A percentile compares a stretch with the other conserved stretches of the same genome.
Conservation (phyloP, 2,888 invertebrate genomes). For the Thumatha senex region DNA sequence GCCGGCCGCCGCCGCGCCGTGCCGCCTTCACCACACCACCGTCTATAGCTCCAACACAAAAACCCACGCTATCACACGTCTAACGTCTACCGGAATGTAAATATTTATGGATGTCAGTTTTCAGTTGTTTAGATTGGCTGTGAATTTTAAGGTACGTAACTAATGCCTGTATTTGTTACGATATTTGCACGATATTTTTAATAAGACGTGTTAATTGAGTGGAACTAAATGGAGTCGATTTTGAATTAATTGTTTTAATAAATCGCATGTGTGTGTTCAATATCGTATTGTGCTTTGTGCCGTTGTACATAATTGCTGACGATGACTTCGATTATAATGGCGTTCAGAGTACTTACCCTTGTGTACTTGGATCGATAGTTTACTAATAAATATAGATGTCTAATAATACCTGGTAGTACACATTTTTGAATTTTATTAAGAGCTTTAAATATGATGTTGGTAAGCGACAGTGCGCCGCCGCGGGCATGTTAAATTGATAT, state of each 20-base stretch:
- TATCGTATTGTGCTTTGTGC: conserved; percentile 70
- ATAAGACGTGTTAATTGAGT: conserved; percentile 26
- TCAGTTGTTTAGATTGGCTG: conserved; percentile 83
- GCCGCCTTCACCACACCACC: conserved; percentile 48
- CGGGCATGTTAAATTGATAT: conserved; percentile 52
- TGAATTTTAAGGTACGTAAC: conserved; percentile 82
- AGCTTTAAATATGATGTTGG: conserved; percentile 60
- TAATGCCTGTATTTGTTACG: conserved; percentile 64
- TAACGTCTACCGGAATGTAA: conserved; percentile 77
- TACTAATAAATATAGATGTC: conserved; percentile 47
- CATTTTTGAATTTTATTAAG: conserved; percentile 72
- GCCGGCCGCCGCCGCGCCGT: conserved; percentile 54
- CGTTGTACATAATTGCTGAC: conserved; percentile 71
- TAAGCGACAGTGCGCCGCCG: conserved; percentile 64
- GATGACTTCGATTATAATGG: conserved; percentile 68
- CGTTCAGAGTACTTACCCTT: conserved; percentile 67
- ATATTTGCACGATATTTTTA: conserved; percentile 67
- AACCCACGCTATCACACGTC: conserved; percentile 68
- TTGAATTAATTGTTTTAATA: conserved; percentile 46
- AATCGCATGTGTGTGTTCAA: conserved; percentile 70
- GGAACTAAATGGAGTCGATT: conserved; percentile 41
- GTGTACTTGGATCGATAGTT: conserved; percentile 79
- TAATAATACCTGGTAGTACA: conserved; percentile 64
- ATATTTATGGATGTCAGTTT: conserved; percentile 83
- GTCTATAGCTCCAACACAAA: conserved; percentile 51